These are phyloP conservation scores for Cryptoleucopteryx plumbea DNA, from an alignment of 2,113 vertebrate species.

Conservation along the genomic window DNA sequence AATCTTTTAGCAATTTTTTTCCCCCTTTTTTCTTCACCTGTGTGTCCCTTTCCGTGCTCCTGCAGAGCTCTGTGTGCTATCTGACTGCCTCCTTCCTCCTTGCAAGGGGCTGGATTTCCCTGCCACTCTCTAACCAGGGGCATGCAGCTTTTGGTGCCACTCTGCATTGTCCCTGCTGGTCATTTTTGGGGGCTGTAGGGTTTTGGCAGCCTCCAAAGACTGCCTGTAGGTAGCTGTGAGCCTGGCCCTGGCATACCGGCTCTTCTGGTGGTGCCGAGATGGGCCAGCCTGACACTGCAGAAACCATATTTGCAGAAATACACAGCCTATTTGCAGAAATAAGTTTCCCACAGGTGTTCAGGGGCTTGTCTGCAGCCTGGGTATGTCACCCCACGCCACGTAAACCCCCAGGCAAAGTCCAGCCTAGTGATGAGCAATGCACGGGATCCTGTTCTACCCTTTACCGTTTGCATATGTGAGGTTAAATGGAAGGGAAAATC, in stretches of 20 bases:
- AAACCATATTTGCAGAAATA: neutral
- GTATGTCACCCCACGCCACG: fast-evolving
- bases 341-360: fast-evolving
- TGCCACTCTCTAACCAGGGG: neutral
- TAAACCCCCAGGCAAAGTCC: neutral
- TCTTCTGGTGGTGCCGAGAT: neutral
- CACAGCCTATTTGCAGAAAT: neutral
- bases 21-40: neutral
- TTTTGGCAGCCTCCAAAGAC: neutral
- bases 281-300: neutral
- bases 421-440: neutral
- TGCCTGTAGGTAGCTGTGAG: neutral
- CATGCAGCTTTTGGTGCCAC: neutral
- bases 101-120: neutral
- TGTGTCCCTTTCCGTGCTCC: fast-evolving
- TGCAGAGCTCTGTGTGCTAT: fast-evolving
- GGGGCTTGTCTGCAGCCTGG: neutral
- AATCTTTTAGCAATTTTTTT: neutral
- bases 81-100: neutral
- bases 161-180: neutral
- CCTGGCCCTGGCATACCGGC: fast-evolving
- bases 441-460: neutral
- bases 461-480: neutral
- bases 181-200: neutral
- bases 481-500: neutral